Evolutionary conservation across 92 coral and sea anemone species (phyloP).

Genomic region (Chrysogorgia sp.): DNA sequence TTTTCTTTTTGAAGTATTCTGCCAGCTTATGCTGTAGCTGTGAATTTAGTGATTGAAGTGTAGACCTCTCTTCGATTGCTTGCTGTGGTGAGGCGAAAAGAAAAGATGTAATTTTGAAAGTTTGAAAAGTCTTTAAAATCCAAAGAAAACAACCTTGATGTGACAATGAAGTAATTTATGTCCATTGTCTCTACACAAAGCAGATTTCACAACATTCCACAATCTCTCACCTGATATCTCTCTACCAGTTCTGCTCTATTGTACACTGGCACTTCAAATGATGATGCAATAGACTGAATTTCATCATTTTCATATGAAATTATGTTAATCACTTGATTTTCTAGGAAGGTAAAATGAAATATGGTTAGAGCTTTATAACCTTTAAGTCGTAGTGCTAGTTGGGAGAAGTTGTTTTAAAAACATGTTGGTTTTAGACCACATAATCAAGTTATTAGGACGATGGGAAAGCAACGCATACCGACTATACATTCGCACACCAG

Average conservation of each 20-base stretch:
- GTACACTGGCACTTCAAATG: slow-evolving; percentile 89
- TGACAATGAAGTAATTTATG: neutral
- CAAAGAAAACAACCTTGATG: neutral
- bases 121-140: neutral
- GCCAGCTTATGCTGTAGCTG: slow-evolving; percentile 97
- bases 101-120: neutral
- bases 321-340: neutral
- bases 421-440: no score
- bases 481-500: no score
- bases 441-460: no score
- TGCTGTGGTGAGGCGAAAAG: slow-evolving; percentile 58
- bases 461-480: no score
- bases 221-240: slow-evolving; percentile 89
- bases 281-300: slow-evolving; percentile 63
- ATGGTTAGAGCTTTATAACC: neutral
- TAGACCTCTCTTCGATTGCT: slow-evolving; percentile 91
- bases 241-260: slow-evolving; percentile 93
- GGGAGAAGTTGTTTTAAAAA: no score
- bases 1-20: slow-evolving; percentile 94
- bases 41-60: slow-evolving; percentile 83
- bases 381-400: no score
- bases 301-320: slow-evolving; percentile 1
- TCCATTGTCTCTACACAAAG: no score
- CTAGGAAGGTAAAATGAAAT: neutral
- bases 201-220: neutral